These are phyloP conservation scores for Orthosia incerta DNA, from an alignment of 2,888 invertebrate genomes.

Conservation along the genomic window DNA sequence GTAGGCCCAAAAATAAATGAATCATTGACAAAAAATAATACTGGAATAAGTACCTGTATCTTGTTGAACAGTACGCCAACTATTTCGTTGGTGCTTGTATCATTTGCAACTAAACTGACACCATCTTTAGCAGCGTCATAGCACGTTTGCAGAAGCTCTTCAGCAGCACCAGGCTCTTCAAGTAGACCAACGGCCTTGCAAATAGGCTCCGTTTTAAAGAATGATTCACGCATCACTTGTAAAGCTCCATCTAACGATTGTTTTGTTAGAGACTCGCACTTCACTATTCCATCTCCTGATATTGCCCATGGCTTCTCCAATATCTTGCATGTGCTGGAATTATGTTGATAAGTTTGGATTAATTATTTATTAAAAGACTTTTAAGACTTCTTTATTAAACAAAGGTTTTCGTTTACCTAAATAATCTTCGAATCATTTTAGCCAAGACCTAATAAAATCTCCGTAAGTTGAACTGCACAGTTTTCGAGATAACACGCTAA, in stretches of 20 bases:
- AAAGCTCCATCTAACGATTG: conserved; percentile 24
- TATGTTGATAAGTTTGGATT: background rate
- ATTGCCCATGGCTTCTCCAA: conserved; percentile 8
- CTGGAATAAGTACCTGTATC: conserved; percentile 14
- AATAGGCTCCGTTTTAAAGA: conserved; percentile 11
- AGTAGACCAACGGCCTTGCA: conserved; percentile 30
- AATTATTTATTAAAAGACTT: background rate
- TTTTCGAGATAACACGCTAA: background rate
- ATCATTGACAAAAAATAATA: background rate
- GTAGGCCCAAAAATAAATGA: no score
- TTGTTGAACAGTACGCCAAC: conserved; percentile 35
- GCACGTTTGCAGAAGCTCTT: conserved; percentile 24
- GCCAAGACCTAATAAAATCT: background rate
- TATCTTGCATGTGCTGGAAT: conserved; percentile 22
- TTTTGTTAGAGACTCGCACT: conserved; percentile 26
- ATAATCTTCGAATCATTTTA: conserved; percentile 31
- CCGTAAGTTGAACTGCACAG: conserved; percentile 5
- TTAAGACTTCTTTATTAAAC: background rate
- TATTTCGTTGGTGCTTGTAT: conserved; percentile 27
- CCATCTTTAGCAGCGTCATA: conserved; percentile 26
- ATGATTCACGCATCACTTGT: conserved; percentile 33
- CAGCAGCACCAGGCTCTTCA: conserved; percentile 34
- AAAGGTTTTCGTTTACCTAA: conserved; percentile 6
- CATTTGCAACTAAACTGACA: conserved; percentile 24
- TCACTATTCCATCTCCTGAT: conserved; percentile 24